Evolutionary conservation across 2,113 vertebrate species (phyloP).

Genomic region (Melanerpes formicivorus): DNA sequence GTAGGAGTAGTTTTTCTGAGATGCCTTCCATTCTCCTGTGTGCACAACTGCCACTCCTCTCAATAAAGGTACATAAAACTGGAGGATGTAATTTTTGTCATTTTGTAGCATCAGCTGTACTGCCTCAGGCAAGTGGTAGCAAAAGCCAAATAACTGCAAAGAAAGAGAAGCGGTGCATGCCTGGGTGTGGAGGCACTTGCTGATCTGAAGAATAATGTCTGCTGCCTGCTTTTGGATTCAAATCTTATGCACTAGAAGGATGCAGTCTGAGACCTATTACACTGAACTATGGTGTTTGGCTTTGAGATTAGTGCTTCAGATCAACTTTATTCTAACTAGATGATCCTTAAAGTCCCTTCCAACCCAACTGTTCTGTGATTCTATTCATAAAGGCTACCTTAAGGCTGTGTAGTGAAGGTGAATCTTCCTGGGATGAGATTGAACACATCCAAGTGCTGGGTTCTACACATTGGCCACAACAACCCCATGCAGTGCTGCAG

Average conservation of each 20-base stretch:
- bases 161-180: background rate
- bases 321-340: background rate
- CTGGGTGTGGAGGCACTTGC: background rate
- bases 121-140: background rate
- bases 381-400: background rate
- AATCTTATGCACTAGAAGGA: background rate
- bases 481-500: too few relatives aligned
- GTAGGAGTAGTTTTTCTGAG: background rate
- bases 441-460: too few relatives aligned
- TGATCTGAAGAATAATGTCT: background rate
- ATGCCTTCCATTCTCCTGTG: background rate
- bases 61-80: background rate
- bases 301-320: background rate
- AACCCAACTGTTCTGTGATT: background rate
- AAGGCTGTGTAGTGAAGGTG: background rate
- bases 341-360: background rate
- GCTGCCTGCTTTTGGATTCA: background rate
- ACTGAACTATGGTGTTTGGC: background rate
- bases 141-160: background rate
- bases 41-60: background rate
- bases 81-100: background rate
- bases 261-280: background rate
- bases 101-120: background rate
- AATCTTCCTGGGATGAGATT: background rate
- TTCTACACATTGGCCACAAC: too few relatives aligned